A percentile compares a stretch with the other conserved stretches of the same genome.
phyloP scores from a whole-genome alignment of 2,797 vertebrate species.

The Hypotaenidia philippensis region DNA sequence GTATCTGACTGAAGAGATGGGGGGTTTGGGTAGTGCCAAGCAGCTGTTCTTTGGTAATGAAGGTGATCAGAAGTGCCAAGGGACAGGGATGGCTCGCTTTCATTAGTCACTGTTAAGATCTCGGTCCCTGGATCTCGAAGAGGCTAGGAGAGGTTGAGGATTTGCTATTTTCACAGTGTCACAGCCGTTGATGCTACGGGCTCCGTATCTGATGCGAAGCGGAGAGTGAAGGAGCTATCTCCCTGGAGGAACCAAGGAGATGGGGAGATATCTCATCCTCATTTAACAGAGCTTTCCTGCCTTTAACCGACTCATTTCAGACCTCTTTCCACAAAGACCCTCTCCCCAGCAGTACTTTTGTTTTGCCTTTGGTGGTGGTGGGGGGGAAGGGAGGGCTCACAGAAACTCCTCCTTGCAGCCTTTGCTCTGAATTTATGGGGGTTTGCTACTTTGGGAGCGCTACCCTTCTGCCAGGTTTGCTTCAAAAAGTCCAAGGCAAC shows the following conservation, averaged over 20 bases:
- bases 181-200: not conserved
- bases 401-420: rapidly evolving
- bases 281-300: not conserved
- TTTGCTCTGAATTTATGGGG: not conserved
- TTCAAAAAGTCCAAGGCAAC: not conserved
- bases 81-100: not conserved
- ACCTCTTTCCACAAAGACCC: not conserved
- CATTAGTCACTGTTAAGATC: not conserved
- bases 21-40: not conserved
- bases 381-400: too few relatives aligned
- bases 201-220: not conserved
- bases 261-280: not conserved
- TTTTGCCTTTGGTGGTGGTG: not conserved
- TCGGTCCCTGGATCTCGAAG: rapidly evolving
- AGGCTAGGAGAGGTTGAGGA: not conserved
- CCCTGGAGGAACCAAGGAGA: not conserved
- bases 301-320: not conserved
- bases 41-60: not conserved
- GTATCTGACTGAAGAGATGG: not conserved
- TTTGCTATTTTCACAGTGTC: not conserved
- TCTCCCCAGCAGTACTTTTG: rapidly evolving
- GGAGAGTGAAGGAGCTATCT: rapidly evolving
- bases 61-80: not conserved
- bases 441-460: not conserved
- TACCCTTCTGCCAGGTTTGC: not conserved